Conservation (phyloP, 2,888 invertebrate genomes). For the Leptopterna dolabrata region DNA sequence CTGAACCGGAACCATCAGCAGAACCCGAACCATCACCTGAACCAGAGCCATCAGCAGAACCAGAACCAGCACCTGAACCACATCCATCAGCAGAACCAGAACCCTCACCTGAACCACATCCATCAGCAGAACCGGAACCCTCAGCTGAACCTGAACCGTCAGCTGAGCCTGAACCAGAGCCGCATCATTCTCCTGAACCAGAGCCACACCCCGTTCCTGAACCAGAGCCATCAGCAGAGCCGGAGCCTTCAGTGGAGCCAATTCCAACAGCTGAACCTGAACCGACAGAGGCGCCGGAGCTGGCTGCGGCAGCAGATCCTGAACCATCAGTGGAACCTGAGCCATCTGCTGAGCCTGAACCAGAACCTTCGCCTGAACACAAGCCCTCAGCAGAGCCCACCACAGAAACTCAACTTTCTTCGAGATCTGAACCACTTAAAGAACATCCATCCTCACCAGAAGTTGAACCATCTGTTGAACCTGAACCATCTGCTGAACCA, state of each 20-base stretch:
- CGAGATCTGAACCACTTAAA: conserved; percentile 58
- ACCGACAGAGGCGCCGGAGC: too few relatives aligned
- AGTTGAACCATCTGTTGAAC: conserved; percentile 58
- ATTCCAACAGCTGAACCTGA: conserved; percentile 51
- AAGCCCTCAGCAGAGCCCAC: conserved; percentile 58
- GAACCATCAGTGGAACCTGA: conserved; percentile 59
- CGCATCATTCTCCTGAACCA: conserved; percentile 62
- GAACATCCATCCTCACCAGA: conserved; percentile 40
- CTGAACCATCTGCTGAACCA: conserved; percentile 59
- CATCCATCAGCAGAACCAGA: conserved; percentile 59
- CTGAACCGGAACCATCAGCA: conserved; percentile 63
- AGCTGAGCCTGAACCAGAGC: conserved; percentile 62
- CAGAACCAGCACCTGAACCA: conserved; percentile 62
- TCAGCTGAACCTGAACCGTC: conserved; percentile 60
- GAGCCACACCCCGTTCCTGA: conserved; percentile 57
- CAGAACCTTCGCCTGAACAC: conserved; percentile 59
- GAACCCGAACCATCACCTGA: conserved; percentile 63
- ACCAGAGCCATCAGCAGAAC: conserved; percentile 61
- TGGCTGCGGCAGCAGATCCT: conserved; percentile 58
- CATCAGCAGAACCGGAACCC: conserved; percentile 61
- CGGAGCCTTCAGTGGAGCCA: conserved; percentile 60
- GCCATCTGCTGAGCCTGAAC: conserved; percentile 51
- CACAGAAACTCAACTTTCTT: conserved; percentile 62
- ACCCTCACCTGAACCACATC: conserved; percentile 49
- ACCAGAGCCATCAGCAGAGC: conserved; percentile 60